Conservation (phyloP, 2,797 vertebrate genomes). For the Atherinosoma microstoma region DNA sequence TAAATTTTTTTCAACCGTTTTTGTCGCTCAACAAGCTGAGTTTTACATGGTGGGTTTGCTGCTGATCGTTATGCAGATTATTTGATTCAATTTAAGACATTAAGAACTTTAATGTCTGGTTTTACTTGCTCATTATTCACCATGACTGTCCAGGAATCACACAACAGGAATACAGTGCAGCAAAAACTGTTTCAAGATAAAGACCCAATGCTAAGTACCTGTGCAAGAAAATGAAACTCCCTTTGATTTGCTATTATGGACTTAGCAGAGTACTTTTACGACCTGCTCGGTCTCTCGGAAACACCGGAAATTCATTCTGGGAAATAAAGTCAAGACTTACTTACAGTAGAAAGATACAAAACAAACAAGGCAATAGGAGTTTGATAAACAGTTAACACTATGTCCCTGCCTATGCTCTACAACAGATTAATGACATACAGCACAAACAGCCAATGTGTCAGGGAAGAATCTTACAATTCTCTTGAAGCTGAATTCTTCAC, state of each 20-base stretch:
- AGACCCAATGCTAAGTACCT: neutral
- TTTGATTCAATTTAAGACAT: neutral
- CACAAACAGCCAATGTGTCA: slow-evolving; percentile 16
- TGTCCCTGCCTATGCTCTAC: slow-evolving; percentile 22
- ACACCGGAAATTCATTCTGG: slow-evolving; percentile 10
- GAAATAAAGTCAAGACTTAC: slow-evolving; percentile 7
- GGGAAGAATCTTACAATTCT: slow-evolving; percentile 18
- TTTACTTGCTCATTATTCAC: neutral
- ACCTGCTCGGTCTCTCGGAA: neutral
- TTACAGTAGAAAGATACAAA: slow-evolving; percentile 1
- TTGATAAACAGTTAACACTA: slow-evolving; percentile 5
- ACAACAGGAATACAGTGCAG: slow-evolving; percentile 9
- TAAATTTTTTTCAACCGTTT: slow-evolving; percentile 22
- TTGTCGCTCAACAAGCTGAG: slow-evolving; percentile 18
- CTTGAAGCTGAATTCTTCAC: slow-evolving; percentile 22
- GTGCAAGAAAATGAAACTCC: neutral
- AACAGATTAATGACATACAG: slow-evolving; percentile 27
- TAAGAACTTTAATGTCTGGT: neutral
- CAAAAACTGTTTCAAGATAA: neutral
- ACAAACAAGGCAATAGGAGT: neutral
- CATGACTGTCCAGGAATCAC: neutral
- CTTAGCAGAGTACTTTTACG: slow-evolving; percentile 5
- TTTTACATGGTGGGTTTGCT: neutral
- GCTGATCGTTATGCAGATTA: neutral
- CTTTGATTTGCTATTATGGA: slow-evolving; percentile 4